Conservation (phyloP, 92 coral and sea anemone species). For the Parazoanthus atlanticus region DNA sequence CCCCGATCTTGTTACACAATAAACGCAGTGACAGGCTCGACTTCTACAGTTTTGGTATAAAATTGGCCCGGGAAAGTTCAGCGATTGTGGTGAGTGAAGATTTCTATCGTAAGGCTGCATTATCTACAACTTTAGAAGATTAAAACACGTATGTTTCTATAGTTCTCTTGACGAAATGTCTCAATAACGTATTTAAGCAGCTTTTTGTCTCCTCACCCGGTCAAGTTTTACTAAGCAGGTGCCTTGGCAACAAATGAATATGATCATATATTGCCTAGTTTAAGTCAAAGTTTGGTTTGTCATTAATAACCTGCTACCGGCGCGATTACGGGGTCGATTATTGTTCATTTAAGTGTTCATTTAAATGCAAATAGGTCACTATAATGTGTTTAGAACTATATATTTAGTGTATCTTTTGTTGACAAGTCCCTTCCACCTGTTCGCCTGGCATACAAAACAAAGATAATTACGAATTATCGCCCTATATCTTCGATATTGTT, state of each 20-base stretch:
- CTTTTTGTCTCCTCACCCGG: not conserved
- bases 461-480: constrained; percentile 13
- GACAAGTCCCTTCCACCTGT: constrained; percentile 10
- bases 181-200: not conserved
- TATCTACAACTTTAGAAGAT: not conserved
- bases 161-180: not conserved
- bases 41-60: constrained; percentile 4
- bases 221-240: not conserved
- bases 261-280: not conserved
- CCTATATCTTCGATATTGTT: not conserved
- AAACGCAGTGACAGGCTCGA: constrained; percentile 9
- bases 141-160: not conserved
- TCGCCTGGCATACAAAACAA: constrained; percentile 6
- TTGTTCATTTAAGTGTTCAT: constrained; percentile 34
- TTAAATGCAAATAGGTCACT: constrained; percentile 41
- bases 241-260: not conserved
- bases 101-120: constrained; percentile 36
- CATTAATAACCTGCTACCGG: constrained; percentile 31
- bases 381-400: constrained; percentile 28
- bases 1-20: not conserved
- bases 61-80: not conserved
- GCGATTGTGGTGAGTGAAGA: not conserved
- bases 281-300: constrained; percentile 26
- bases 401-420: constrained; percentile 26
- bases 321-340: constrained; percentile 23